Evolutionary conservation across 2,888 invertebrate genomes (phyloP), one percentile per base, ranked within the genome.

Genomic region (Eristalinus aeneus): DNA sequence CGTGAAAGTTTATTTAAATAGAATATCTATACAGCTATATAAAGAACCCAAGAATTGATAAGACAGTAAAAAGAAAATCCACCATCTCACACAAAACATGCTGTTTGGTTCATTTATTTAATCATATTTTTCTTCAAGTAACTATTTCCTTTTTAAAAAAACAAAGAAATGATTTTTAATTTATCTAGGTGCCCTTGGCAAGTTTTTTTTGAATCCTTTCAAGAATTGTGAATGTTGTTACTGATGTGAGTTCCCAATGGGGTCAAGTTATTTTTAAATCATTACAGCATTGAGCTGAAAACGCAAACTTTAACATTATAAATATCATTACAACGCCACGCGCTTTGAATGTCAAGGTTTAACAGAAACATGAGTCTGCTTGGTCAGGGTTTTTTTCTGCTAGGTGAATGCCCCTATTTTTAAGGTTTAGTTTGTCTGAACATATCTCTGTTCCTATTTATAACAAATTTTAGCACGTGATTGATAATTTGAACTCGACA

Each of bases 61-160:
- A 72, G 58, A 78, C 9, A 12, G 12, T 27, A 23, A 58, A 27
- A 27, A 4, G 54, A 69, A 69, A 78, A 71, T 4, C 71, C 78
- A 71, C 65, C 78, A 71, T 71, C 78, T 71, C 78, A 78, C 78
- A 78, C 56, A 77, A 56, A 23, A 22, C n/a, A 63, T 60, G 16
- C 6, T 39, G 27, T 39, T 10, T 16, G 1, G n/a, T 46, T 16
- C 1, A 0, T 16, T 0, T 46, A n/a, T n/a, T n/a, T n/a, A n/a
- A n/a, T n/a, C n/a, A n/a, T n/a, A n/a, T n/a, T n/a, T n/a, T n/a
- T n/a, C n/a, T n/a, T n/a, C n/a, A n/a, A n/a, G n/a, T 8, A 9
- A 1, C 46, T 46, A 46, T 46, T 16, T 46, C 16, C 16, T 46
- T 46, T 46, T 16, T 46, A 46, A 46, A 16, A 46, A 27, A 27